phyloP scores from a whole-genome alignment of 2,113 vertebrate genomes.

The Psammodynastes pulverulentus region DNA sequence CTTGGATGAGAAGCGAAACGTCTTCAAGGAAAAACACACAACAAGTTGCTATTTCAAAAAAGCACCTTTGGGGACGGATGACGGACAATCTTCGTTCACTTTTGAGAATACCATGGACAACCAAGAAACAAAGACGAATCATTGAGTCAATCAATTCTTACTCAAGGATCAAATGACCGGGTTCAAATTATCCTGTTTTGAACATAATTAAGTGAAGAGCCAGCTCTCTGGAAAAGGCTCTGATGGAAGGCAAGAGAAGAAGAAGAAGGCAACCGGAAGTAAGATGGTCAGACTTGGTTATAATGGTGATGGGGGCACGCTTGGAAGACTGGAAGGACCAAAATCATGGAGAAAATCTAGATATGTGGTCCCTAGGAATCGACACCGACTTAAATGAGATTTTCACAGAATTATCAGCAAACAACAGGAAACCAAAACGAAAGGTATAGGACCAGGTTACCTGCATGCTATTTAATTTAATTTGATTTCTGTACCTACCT shows the following conservation, averaged over 20 bases:
- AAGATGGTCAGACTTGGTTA: not conserved
- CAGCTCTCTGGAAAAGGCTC: not conserved
- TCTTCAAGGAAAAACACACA: not conserved
- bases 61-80: not conserved
- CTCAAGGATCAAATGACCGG: not conserved
- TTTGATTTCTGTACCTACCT: not conserved
- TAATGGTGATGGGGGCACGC: not conserved
- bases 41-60: not conserved
- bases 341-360: not conserved
- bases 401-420: not conserved
- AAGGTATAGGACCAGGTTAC: not conserved
- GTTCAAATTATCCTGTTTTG: not conserved
- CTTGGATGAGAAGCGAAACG: not conserved
- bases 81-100: not conserved
- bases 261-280: not conserved
- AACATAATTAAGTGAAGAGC: not conserved
- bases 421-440: not conserved
- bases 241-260: not conserved
- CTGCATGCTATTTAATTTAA: not conserved
- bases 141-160: not conserved
- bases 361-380: not conserved
- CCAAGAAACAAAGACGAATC: not conserved
- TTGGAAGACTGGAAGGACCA: not conserved
- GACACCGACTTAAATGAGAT: not conserved
- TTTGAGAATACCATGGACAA: not conserved